Percentiles rank a stretch among this genome's conserved stretches.
phyloP scores from a whole-genome alignment of 1,140 invertebrate species.

The Trypoxylus dichotomus region DNA sequence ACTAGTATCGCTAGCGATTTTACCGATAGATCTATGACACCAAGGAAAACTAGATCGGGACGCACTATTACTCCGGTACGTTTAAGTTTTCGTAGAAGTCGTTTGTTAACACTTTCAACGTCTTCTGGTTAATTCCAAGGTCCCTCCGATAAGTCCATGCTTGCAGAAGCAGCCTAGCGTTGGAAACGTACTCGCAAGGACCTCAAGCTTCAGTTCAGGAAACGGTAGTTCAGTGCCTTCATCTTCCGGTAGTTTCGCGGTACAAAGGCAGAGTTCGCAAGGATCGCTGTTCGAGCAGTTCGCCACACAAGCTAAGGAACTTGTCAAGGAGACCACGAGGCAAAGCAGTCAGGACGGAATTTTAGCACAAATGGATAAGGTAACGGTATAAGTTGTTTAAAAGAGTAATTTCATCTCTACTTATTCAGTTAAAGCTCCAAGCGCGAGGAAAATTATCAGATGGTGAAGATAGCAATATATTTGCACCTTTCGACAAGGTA shows the following conservation, averaged over 20 bases:
- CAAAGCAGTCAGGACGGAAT: constrained; percentile 88
- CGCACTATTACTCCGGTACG: constrained; percentile 48
- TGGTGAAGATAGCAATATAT: constrained; percentile 68
- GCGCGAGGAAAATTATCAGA: constrained; percentile 70
- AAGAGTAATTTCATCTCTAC: not conserved
- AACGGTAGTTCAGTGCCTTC: constrained; percentile 51
- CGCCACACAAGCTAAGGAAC: constrained; percentile 81
- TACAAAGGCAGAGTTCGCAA: constrained; percentile 74
- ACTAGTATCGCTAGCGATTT: constrained; percentile 49
- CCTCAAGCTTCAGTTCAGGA: constrained; percentile 64
- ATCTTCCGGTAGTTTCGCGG: constrained; percentile 47
- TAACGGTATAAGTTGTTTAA: constrained; percentile 51
- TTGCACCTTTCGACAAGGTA: constrained; percentile 77
- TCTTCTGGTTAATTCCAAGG: constrained; percentile 33
- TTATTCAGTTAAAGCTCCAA: constrained; percentile 61
- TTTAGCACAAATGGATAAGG: constrained; percentile 88
- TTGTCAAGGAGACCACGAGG: constrained; percentile 80
- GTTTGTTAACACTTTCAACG: not conserved
- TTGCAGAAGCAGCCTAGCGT: constrained; percentile 66
- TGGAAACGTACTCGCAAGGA: constrained; percentile 64
- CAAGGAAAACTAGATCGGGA: constrained; percentile 46
- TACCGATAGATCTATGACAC: constrained; percentile 52
- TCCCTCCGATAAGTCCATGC: constrained; percentile 51
- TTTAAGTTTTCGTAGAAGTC: not conserved
- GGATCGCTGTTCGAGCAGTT: constrained; percentile 83